Conservation (phyloP, 1,140 invertebrate species). For the Oscheius sp. region DNA sequence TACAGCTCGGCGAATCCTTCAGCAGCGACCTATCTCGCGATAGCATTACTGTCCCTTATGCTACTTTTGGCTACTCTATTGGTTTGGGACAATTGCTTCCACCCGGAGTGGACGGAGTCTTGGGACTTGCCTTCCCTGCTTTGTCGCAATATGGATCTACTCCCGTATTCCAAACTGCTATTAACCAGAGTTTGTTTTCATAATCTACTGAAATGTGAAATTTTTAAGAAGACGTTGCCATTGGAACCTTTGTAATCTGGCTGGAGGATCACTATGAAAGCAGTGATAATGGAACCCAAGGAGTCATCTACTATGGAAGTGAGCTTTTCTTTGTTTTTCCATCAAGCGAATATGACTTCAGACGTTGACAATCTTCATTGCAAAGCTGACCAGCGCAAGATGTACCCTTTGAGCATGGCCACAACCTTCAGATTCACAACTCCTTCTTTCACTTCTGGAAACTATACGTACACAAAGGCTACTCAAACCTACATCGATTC, state of each 20-base stretch:
- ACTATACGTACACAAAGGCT: neutral
- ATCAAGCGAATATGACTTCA: neutral
- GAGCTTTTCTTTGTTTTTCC: neutral
- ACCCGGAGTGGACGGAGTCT: neutral
- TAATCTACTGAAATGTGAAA: too few relatives aligned
- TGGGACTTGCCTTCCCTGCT: neutral
- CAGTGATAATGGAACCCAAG: neutral
- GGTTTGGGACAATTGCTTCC: neutral
- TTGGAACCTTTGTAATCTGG: neutral
- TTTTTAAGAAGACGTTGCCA: neutral
- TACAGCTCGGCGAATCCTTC: neutral
- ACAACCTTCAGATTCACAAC: neutral
- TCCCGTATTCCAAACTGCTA: neutral
- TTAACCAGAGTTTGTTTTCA: neutral
- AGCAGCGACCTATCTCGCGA: neutral
- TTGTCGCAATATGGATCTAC: neutral
- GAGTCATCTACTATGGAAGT: slow-evolving; percentile 5
- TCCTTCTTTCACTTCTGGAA: neutral
- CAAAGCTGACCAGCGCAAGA: neutral
- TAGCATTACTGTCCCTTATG: neutral
- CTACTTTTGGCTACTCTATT: neutral
- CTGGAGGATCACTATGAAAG: neutral
- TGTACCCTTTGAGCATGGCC: neutral
- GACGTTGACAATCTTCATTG: neutral
- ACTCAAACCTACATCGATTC: slow-evolving; percentile 10